Base-by-base conservation (phyloP, 2,888 invertebrate genomes). In the Gasteruption jaculator region DNA sequence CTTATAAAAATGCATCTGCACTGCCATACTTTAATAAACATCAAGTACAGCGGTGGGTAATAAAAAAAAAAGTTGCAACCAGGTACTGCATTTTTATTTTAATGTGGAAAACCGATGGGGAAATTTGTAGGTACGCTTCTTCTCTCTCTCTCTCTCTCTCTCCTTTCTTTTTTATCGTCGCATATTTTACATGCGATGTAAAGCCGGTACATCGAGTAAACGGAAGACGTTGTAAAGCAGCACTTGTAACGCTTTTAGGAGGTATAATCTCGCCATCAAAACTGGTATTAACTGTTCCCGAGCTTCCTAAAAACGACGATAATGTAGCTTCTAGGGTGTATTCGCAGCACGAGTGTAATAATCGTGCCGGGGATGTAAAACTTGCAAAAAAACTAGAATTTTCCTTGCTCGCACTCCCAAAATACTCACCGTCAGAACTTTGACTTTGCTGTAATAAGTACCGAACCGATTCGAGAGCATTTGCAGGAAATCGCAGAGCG, bases 381-480 rank as follows among this genome's bases (percentile, higher is more conserved):
- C n/a, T n/a, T n/a, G n/a, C n/a, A n/a, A n/a, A n/a, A n/a, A n/a
- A n/a, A n/a, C n/a, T n/a, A n/a, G n/a, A n/a, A n/a, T n/a, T n/a
- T n/a, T n/a, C n/a, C n/a, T n/a, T n/a, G n/a, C n/a, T n/a, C n/a
- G n/a, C n/a, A n/a, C n/a, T n/a, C n/a, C n/a, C n/a, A n/a, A n/a
- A n/a, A n/a, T n/a, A n/a, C 79, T 75, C 72, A 86, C 86, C 50
- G 79, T 79, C 47, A 89, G 71, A 58, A 90, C 80, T 53, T 81
- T 77, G 22, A 80, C 76, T 61, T 78, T 76, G 48, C 84, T 76
- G 60, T 90, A 90, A 61, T 87, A 90, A 38, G 80, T 76, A 63
- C 88, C 88, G 58, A 87, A 82, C 5, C 76, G 63, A 26, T 78
- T 74, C 15, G 82, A 81, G 64, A 87, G 72, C 6, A 75, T 74